Conservation (phyloP, 2,113 vertebrate species). For the Malaclemys terrapin region DNA sequence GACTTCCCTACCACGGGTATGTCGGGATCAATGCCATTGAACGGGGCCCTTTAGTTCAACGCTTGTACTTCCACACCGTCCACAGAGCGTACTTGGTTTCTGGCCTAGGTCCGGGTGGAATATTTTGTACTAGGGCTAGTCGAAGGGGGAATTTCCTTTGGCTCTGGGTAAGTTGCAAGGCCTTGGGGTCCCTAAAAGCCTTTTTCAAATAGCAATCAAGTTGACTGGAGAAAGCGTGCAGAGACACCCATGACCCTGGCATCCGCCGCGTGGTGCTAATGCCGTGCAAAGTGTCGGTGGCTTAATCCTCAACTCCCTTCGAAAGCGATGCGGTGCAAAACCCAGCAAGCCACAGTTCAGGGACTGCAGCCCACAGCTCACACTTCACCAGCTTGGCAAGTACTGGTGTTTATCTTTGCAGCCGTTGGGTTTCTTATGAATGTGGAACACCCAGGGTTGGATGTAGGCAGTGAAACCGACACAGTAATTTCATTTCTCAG, state of each 20-base stretch:
- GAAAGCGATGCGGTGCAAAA: not conserved
- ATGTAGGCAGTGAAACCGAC: constrained; percentile 69
- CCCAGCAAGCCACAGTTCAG: not conserved
- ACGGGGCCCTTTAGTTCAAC: fast-evolving
- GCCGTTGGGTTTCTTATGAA: not conserved
- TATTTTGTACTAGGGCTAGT: constrained; percentile 9
- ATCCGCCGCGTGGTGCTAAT: not conserved
- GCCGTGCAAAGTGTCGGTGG: not conserved
- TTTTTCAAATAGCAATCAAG: not conserved
- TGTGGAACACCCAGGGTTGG: constrained; percentile 45
- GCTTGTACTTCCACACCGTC: not conserved
- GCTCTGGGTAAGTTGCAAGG: not conserved
- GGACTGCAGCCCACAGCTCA: not conserved
- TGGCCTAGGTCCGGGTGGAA: constrained; percentile 17
- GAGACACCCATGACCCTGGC: too few species aligned
- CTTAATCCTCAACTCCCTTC: not conserved
- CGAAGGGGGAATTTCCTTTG: constrained; percentile 27
- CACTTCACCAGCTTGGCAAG: not conserved
- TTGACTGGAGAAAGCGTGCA: not conserved
- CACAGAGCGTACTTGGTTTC: not conserved
- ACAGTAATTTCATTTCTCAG: constrained; percentile 73
- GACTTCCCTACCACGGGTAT: fast-evolving
- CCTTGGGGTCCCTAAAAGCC: not conserved
- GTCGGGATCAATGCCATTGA: fast-evolving
- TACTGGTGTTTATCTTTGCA: constrained; percentile 57